Evolutionary conservation across 2,113 vertebrate species (phyloP).

Genomic region (Hypomesus transpacificus): DNA sequence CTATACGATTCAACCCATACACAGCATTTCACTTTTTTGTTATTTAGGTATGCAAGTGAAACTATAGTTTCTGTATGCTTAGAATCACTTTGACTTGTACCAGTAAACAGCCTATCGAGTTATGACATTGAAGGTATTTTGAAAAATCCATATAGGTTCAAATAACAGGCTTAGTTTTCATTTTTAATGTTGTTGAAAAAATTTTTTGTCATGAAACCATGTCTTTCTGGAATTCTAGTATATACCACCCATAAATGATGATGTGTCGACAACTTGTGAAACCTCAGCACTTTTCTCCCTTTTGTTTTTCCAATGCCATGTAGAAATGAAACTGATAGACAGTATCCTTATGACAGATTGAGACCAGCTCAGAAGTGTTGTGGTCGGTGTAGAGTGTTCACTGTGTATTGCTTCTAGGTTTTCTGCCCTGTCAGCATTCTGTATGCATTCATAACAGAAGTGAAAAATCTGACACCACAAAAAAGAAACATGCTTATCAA

Average conservation of each 20-base stretch:
- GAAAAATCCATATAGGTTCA: no score
- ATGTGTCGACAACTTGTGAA: not conserved
- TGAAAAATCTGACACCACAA: not conserved
- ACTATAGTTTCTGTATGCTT: no score
- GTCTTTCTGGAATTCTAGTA: no score
- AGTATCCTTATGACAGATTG: constrained; percentile 15
- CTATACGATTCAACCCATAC: no score
- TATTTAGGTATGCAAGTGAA: no score
- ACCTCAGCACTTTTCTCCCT: not conserved
- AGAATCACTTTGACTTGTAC: no score
- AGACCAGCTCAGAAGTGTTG: constrained; percentile 2
- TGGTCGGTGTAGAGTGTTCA: not conserved
- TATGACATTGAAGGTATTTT: no score
- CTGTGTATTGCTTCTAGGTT: not conserved
- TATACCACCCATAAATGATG: no score
- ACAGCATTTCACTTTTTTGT: not conserved
- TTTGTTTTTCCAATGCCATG: not conserved
- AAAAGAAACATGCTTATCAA: not conserved
- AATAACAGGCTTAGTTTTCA: no score
- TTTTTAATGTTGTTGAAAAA: no score
- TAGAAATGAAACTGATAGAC: not conserved
- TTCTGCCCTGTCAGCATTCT: constrained; percentile 8
- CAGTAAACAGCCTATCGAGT: no score
- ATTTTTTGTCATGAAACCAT: no score
- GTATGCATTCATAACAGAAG: not conserved